Evolutionary conservation across 2,888 invertebrate species (phyloP).

Genomic region (Myopa tessellatipennis): DNA sequence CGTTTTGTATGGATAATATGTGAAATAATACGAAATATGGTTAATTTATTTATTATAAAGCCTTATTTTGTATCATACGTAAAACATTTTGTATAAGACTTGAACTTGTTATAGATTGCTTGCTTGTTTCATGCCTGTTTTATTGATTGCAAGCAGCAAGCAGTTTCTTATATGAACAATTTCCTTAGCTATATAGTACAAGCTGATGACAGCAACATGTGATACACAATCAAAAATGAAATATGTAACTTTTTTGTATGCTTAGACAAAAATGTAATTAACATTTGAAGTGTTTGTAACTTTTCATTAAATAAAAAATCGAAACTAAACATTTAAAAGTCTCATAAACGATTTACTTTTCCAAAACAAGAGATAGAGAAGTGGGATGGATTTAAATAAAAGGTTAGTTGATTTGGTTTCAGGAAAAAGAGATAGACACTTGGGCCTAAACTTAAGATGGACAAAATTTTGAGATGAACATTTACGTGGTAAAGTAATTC

Average conservation of each 20-base stretch:
- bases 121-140: no score
- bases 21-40: background rate
- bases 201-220: slow-evolving; percentile 13
- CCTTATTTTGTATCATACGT: background rate
- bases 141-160: no score
- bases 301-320: background rate
- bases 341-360: no score
- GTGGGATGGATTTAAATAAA: no score
- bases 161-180: background rate
- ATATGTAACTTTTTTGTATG: slow-evolving; percentile 10
- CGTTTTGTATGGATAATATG: background rate
- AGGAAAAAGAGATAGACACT: no score
- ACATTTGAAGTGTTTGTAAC: background rate
- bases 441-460: no score
- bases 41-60: background rate
- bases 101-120: no score
- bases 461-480: no score
- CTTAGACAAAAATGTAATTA: slow-evolving; percentile 2
- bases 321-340: background rate
- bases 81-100: background rate
- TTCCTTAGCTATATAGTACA: background rate
- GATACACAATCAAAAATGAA: slow-evolving; percentile 4
- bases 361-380: no score
- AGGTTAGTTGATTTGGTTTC: no score
- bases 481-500: no score